phyloP scores from a whole-genome alignment of 2,797 vertebrate species.

The Dromococcyx pavoninus region DNA sequence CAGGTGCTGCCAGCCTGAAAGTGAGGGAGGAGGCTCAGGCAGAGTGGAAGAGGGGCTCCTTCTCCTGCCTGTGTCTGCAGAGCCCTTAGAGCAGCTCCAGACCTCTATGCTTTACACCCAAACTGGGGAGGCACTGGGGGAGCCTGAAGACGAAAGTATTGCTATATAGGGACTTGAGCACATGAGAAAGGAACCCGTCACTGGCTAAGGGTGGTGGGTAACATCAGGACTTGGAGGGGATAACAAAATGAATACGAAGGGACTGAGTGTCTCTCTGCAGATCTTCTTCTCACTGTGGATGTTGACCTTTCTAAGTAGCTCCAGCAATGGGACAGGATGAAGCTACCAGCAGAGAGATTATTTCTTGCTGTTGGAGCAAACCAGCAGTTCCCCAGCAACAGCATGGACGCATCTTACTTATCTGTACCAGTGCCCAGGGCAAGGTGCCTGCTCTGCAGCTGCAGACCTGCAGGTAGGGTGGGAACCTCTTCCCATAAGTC shows the following conservation, averaged over 20 bases:
- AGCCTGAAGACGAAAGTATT: neutral
- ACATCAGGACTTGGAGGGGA: too few relatives aligned
- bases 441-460: too few relatives aligned
- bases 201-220: too few relatives aligned
- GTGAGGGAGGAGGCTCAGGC: neutral
- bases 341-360: neutral
- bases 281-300: neutral
- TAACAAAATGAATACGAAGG: neutral
- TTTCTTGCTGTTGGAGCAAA: neutral
- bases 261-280: neutral
- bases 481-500: neutral
- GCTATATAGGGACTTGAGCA: neutral
- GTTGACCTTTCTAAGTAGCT: neutral
- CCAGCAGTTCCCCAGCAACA: neutral
- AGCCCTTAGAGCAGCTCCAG: neutral
- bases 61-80: neutral
- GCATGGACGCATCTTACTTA: fast-evolving
- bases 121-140: neutral
- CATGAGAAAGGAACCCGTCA: fast-evolving
- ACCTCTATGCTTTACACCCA: neutral
- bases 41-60: neutral
- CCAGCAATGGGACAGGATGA: neutral
- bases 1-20: neutral
- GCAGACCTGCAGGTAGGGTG: neutral
- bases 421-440: too few relatives aligned